Conservation (phyloP, 2,888 invertebrate species). For the Drosophila formosana region DNA sequence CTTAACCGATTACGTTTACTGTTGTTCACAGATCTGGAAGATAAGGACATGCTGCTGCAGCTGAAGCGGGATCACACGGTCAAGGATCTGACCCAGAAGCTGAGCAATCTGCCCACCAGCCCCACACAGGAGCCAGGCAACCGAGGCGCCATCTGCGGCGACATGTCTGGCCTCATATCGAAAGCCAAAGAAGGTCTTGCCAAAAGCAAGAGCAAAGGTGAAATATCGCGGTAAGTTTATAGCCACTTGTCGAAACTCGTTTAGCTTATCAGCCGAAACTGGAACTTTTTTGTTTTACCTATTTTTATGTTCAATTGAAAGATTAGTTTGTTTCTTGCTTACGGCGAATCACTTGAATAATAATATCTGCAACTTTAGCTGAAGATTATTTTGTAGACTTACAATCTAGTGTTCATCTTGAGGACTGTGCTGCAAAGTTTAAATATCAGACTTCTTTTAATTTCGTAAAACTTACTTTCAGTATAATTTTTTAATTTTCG, state of each 20-base stretch:
- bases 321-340: conserved; percentile 6
- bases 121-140: conserved; percentile 87
- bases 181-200: conserved; percentile 97
- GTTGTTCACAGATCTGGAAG: conserved; percentile 86
- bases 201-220: conserved; percentile 93
- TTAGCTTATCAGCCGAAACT: conserved; percentile 26
- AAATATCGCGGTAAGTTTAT: conserved; percentile 84
- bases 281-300: not conserved
- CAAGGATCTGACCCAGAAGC: conserved; percentile 94
- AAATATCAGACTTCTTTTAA: too few species aligned
- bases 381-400: not conserved
- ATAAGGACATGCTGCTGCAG: conserved; percentile 88
- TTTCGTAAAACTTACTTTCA: too few species aligned
- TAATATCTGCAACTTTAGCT: conserved; percentile 12
- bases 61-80: conserved; percentile 94
- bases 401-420: not conserved
- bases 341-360: conserved; percentile 20
- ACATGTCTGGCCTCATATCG: conserved; percentile 95
- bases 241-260: conserved; percentile 5
- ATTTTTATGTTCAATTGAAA: not conserved
- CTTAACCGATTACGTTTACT: not conserved
- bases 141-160: conserved; percentile 88
- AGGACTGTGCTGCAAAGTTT: too few species aligned
- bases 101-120: conserved; percentile 88
- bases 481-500: too few species aligned